Base-by-base conservation (phyloP, 2,113 vertebrate species). In the Pomatostomus ruficeps region DNA sequence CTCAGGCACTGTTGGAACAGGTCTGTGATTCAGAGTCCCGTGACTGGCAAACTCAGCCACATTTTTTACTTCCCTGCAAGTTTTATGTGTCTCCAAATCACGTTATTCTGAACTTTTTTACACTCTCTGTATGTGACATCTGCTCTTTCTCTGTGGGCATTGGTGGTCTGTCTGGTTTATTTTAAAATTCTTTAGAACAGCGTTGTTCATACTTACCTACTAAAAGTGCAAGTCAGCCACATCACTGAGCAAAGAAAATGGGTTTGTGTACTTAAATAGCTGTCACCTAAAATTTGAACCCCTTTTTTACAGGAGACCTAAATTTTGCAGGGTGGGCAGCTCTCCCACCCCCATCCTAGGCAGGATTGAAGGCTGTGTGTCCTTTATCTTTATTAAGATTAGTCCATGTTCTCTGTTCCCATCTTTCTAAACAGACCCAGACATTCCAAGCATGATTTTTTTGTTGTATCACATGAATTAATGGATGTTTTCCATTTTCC, bases 271-370 rank as follows among this genome's bases (percentile, higher is more conserved):
- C 13, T 70, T 84, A n/a, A 73, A 25, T 49, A 80, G 36, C 17
- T 76, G 45, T 35, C 45, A 57, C 36, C 22, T 70, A 10, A 81
- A 87, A 19, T 84, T 66, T 66, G 84, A 22, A 57, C 25, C 20
- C 24, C 4, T 38, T 85, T 85, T 75, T 85, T 62, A 19, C 25
- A 18, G 36, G 35, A 65, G 16, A 52, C 40, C 13, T 61, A n/a
- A 52, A 13, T 89, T 58, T 58, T 49, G 7, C 46, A 58, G 17
- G 5, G 12, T 72, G 40, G 23, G 25, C 29, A 63, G 19, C 21
- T 42, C 6, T 58, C 24, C 26, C 1, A 1, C 9, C 7, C 9
- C 17, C 7, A 17, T 18, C 24, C 48, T 45, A 0, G 29, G 62
- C 58, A 51, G 36, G 12, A 33, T 9, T 81, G 48, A n/a, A 77